Evolutionary conservation across 2,888 invertebrate genomes (phyloP), one percentile per base, ranked within the genome.

Genomic region (Tetranychus truncatus): DNA sequence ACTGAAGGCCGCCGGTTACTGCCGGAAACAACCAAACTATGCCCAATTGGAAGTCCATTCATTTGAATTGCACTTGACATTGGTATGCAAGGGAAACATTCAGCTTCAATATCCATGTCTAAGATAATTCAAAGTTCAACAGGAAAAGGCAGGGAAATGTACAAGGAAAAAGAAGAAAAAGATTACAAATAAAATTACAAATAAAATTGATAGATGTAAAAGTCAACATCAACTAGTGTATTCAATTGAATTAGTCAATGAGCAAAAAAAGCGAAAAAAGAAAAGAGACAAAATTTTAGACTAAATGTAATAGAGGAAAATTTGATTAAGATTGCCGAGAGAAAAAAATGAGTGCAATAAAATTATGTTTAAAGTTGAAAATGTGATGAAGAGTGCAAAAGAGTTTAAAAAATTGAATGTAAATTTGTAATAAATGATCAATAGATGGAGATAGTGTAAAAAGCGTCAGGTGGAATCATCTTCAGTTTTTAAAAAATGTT

Each of bases 21-120:
- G 66, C 66, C 66, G 66, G 66, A 66, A 18, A 66, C n/a, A 66
- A 15, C 71, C 7, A n/a, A 21, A 24, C 20, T 24, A 21, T 71
- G 66, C n/a, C 66, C 66, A 20, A 73, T 7, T 18, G 18, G 18
- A 45, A 21, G 45, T 18, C 21, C 45, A n/a, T 74, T 74, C 45
- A 74, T 24, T 74, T 74, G 74, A 34, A 74, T 74, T 74, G 74
- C 74, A 66, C 74, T 74, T 55, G 74, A 74, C 74, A 74, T 74
- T n/a, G 74, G 74, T n/a, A 74, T 74, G 74, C 67, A 74, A 1
- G 74, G 74, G 18, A 67, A 74, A 67, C 74, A 74, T 44, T 74
- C 74, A 18, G 74, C 15, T 45, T 74, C 74, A 34, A 74, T 74
- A 18, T 74, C 74, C 74, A 74, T 67, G 7, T 73, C 73, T 73